Conservation (phyloP, 2,113 vertebrate species). For the Periophthalmodon schlosseri region DNA sequence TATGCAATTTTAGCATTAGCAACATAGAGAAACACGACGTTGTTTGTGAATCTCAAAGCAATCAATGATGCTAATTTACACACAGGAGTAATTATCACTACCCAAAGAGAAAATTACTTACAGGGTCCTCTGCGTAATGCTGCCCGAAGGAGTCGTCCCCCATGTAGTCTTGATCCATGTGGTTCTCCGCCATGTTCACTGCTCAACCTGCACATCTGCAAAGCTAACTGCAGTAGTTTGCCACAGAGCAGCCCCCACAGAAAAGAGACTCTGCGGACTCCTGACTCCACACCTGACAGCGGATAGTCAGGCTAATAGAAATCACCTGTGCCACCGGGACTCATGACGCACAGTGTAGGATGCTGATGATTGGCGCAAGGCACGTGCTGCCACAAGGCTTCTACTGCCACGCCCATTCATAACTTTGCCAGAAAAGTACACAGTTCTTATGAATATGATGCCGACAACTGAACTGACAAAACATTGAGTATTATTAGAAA, state of each 20-base stretch:
- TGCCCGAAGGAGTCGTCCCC: constrained; percentile 64
- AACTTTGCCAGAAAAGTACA: neutral
- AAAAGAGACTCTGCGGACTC: constrained; percentile 2
- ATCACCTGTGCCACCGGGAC: constrained; percentile 64
- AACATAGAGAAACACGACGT: neutral
- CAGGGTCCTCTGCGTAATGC: constrained; percentile 72
- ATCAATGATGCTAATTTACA: neutral
- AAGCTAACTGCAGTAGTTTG: constrained; percentile 28
- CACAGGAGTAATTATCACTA: neutral
- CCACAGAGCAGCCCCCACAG: constrained; percentile 5
- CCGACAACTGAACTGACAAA: neutral
- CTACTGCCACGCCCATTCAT: neutral
- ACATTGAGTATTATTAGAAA: no score
- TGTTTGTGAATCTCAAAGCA: neutral
- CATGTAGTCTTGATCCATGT: constrained; percentile 71
- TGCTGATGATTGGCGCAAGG: constrained; percentile 50
- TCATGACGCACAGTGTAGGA: constrained; percentile 33
- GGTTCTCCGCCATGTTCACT: constrained; percentile 74
- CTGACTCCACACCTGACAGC: constrained; percentile 31
- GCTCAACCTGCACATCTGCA: constrained; percentile 63
- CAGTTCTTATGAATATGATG: neutral
- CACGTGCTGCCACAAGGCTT: constrained; percentile 33
- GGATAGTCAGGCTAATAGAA: constrained; percentile 49
- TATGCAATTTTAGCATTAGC: neutral
- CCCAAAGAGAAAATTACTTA: constrained; percentile 52